Conservation (phyloP, 2,888 invertebrate genomes). For the Pyralis farinalis region DNA sequence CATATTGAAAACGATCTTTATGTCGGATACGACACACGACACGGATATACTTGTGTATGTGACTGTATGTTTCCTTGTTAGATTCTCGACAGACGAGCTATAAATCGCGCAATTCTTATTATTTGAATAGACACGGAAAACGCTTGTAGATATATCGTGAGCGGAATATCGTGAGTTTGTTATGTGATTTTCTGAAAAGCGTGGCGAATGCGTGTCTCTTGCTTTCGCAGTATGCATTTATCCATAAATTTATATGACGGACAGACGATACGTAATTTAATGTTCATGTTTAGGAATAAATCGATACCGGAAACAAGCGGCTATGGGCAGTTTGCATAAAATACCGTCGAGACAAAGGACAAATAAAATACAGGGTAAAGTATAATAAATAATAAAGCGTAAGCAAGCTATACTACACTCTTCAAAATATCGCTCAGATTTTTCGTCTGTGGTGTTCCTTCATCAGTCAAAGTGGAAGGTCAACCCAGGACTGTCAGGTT, state of each 20-base stretch:
- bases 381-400: too few relatives aligned
- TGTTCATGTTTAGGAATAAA: too few relatives aligned
- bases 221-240: not conserved
- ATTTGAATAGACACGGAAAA: not conserved
- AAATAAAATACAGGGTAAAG: too few relatives aligned
- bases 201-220: not conserved
- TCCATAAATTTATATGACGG: not conserved
- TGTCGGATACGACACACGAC: conserved; percentile 23
- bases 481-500: too few relatives aligned
- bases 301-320: too few relatives aligned
- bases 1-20: conserved; percentile 35
- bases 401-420: too few relatives aligned
- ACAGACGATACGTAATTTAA: too few relatives aligned
- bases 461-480: too few relatives aligned
- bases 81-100: conserved; percentile 12
- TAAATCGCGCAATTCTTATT: not conserved
- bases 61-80: conserved; percentile 18
- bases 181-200: not conserved
- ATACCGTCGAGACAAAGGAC: too few relatives aligned
- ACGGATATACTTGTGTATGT: conserved; percentile 17
- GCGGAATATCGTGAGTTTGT: conserved; percentile 1
- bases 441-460: too few relatives aligned
- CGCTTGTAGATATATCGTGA: conserved; percentile 3
- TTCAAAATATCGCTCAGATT: too few relatives aligned
- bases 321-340: too few relatives aligned